phyloP scores from a whole-genome alignment of 2,113 vertebrate genomes.

The Ondatra zibethicus region DNA sequence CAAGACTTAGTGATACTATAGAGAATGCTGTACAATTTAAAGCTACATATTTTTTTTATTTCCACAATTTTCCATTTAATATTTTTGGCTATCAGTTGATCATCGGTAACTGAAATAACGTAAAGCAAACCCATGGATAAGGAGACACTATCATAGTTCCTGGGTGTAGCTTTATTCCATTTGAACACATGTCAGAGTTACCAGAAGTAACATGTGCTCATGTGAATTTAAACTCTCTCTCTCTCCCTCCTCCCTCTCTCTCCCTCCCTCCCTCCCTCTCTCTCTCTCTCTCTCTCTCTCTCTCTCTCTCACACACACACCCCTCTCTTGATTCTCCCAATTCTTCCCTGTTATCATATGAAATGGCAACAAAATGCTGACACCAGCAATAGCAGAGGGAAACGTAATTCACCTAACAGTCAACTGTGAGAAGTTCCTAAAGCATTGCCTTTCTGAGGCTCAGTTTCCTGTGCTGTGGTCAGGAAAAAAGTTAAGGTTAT shows the following conservation, averaged over 20 bases:
- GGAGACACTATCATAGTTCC: neutral
- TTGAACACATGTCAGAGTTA: neutral
- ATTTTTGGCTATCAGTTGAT: neutral
- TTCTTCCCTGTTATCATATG: neutral
- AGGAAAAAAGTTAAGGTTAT: neutral
- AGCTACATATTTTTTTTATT: neutral
- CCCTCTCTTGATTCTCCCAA: neutral
- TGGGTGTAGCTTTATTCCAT: neutral
- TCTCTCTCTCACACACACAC: too few relatives aligned
- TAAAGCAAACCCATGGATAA: neutral
- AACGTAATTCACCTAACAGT: neutral
- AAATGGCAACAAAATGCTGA: neutral
- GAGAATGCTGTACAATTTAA: neutral
- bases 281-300: too few relatives aligned
- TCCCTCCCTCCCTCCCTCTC: too few relatives aligned
- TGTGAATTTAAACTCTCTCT: fast-evolving
- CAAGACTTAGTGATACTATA: neutral
- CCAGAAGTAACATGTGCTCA: neutral
- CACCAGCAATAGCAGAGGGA: neutral
- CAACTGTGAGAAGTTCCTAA: neutral
- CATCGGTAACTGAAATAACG: neutral
- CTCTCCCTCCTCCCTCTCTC: too few relatives aligned
- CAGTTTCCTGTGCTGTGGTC: neutral
- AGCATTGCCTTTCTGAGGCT: neutral
- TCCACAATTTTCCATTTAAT: neutral